phyloP scores from a whole-genome alignment of 2,113 vertebrate species.

The Octodon degus region DNA sequence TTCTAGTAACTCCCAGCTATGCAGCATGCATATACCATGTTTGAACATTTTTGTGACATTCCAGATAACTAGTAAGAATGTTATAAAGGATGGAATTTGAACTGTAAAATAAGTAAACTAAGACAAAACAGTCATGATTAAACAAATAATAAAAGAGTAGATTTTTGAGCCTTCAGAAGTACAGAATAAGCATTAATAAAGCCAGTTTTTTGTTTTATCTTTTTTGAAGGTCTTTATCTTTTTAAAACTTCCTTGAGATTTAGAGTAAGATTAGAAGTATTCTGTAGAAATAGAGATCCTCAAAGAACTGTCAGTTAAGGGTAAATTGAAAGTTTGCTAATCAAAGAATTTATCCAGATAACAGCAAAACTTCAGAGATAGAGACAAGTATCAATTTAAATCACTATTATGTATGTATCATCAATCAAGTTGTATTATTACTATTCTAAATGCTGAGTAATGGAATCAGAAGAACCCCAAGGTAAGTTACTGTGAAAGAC shows the following conservation, averaged over 20 bases:
- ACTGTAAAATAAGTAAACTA: neutral
- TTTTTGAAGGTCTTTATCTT: neutral
- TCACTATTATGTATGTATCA: neutral
- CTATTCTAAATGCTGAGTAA: neutral
- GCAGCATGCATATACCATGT: neutral
- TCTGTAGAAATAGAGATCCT: neutral
- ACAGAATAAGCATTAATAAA: neutral
- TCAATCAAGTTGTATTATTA: neutral
- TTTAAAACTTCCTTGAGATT: neutral
- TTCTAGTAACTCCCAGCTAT: neutral
- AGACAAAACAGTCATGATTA: neutral
- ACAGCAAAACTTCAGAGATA: neutral
- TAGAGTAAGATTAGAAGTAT: neutral
- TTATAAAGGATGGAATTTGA: neutral
- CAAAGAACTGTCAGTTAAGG: neutral
- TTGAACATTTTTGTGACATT: neutral
- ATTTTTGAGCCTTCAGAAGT: neutral
- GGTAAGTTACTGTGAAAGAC: neutral
- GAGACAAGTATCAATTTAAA: neutral
- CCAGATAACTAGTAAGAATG: neutral
- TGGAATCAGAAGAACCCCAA: neutral
- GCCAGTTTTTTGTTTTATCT: neutral
- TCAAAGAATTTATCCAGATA: neutral
- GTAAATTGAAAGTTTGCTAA: neutral
- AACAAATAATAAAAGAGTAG: neutral